Evolutionary conservation across 2,888 invertebrate species (phyloP).

Genomic region (Mamestra brassicae): DNA sequence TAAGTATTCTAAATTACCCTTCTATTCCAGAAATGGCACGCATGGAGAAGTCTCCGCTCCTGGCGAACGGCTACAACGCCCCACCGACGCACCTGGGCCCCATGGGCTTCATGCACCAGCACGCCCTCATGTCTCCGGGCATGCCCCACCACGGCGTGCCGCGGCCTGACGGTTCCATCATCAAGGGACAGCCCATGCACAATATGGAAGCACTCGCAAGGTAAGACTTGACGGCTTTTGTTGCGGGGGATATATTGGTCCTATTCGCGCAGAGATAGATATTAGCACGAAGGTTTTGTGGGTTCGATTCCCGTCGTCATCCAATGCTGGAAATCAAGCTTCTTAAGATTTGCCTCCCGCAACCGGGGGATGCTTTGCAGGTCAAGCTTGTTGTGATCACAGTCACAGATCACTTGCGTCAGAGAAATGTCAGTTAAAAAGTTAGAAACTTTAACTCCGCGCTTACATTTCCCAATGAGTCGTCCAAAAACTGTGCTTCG

Average conservation of each 20-base stretch:
- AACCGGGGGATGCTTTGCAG: background rate
- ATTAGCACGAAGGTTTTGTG: background rate
- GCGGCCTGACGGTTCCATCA: conserved; percentile 95
- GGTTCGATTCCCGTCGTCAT: background rate
- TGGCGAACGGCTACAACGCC: conserved; percentile 98
- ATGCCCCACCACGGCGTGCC: conserved; percentile 96
- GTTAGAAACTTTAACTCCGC: background rate
- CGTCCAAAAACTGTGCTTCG: background rate
- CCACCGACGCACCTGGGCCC: conserved; percentile 97
- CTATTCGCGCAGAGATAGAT: background rate
- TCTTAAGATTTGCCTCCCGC: background rate
- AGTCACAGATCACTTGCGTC: background rate
- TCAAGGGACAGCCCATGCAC: conserved; percentile 96
- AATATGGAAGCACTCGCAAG: conserved; percentile 98
- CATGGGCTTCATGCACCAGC: conserved; percentile 98
- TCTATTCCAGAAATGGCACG: conserved; percentile 94
- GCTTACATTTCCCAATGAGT: background rate
- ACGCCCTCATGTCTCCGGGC: conserved; percentile 97
- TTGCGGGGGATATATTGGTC: too few relatives aligned
- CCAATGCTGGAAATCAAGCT: background rate
- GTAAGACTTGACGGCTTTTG: conserved; percentile 82
- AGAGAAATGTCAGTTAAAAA: background rate
- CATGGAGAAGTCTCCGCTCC: conserved; percentile 97
- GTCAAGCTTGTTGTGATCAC: background rate
- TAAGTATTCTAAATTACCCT: conserved; percentile 5